Conservation (phyloP, 2,888 invertebrate species). For the Sarcophaga subvicina region DNA sequence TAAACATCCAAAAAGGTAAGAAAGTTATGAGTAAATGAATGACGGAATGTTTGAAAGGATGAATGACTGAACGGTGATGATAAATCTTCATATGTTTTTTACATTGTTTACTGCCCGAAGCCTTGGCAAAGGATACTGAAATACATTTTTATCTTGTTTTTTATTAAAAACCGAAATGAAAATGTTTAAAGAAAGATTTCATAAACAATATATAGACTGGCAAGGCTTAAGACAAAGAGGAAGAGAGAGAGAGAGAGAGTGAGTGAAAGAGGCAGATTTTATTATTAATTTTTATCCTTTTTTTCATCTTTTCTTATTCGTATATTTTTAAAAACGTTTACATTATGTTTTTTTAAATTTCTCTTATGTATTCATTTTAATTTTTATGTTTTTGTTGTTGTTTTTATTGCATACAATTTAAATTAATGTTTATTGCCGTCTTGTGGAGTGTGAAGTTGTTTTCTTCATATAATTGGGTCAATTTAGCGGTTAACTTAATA, state of each 20-base stretch:
- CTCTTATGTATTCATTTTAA: not conserved
- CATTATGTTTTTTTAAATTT: not conserved
- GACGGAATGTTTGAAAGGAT: not conserved
- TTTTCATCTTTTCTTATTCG: not conserved
- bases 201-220: too few relatives aligned
- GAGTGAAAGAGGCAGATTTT: too few relatives aligned
- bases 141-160: constrained; percentile 13
- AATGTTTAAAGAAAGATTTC: not conserved
- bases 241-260: too few relatives aligned
- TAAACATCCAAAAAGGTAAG: not conserved
- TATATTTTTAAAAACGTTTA: not conserved
- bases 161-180: constrained; percentile 12
- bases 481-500: constrained; percentile 46
- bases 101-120: not conserved
- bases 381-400: constrained; percentile 18
- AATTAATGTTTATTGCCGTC: constrained; percentile 44
- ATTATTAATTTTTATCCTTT: too few relatives aligned
- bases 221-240: too few relatives aligned
- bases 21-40: not conserved
- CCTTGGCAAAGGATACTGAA: constrained; percentile 29
- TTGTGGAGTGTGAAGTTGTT: constrained; percentile 9
- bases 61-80: not conserved
- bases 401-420: constrained; percentile 37
- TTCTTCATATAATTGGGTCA: constrained; percentile 54
- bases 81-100: constrained; percentile 4